Evolutionary conservation across 1,140 invertebrate species (phyloP).

Genomic region (Drosophila repleta): DNA sequence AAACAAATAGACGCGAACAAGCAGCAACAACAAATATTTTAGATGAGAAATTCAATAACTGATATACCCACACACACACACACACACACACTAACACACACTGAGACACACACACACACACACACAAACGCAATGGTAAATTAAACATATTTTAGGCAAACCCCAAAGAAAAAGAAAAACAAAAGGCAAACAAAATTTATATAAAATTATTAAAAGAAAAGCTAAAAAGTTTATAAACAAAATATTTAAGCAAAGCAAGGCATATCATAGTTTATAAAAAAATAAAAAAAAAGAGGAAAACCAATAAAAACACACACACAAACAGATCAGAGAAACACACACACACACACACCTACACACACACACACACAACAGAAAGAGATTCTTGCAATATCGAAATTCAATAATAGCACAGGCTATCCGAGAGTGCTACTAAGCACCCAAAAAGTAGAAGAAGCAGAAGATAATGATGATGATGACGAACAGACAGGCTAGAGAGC

Average conservation of each 20-base stretch:
- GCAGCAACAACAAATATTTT: slow-evolving; percentile 68
- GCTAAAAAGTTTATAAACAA: slow-evolving; percentile 52
- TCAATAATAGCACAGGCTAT: slow-evolving; percentile 8
- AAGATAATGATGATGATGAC: neutral
- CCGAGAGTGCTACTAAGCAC: neutral
- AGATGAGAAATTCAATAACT: slow-evolving; percentile 43
- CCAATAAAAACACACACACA: slow-evolving; percentile 23
- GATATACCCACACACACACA: slow-evolving; percentile 20
- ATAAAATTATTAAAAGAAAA: slow-evolving; percentile 52
- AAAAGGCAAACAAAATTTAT: slow-evolving; percentile 49
- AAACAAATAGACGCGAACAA: slow-evolving; percentile 33
- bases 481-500: slow-evolving; percentile 4
- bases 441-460: neutral
- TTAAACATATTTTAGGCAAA: slow-evolving; percentile 73
- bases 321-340: slow-evolving; percentile 18
- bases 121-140: slow-evolving; percentile 36
- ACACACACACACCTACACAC: slow-evolving; percentile 13
- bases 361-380: slow-evolving; percentile 11
- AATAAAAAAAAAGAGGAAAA: slow-evolving; percentile 17
- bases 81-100: slow-evolving; percentile 41
- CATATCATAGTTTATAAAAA: slow-evolving; percentile 81
- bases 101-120: slow-evolving; percentile 21
- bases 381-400: slow-evolving; percentile 20
- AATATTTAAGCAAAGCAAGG: slow-evolving; percentile 81
- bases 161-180: slow-evolving; percentile 31